These are phyloP conservation scores for Dicranocentrus wangi DNA, from an alignment of 2,888 invertebrate species.

Conservation along the genomic window DNA sequence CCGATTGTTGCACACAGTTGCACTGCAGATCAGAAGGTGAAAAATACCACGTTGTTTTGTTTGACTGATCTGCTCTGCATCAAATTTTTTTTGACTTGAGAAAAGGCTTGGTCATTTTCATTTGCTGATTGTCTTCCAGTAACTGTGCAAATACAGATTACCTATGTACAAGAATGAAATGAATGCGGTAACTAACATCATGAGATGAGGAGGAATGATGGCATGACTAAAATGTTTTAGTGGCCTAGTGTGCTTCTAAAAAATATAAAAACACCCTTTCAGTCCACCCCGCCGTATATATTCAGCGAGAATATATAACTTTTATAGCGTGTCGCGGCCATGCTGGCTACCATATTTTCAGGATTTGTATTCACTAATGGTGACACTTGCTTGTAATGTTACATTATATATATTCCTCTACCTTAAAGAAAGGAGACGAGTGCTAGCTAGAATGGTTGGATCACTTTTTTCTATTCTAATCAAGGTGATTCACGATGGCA, in stretches of 20 bases:
- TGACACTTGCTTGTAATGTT: no score
- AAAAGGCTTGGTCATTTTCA: constrained; percentile 35
- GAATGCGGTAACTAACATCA: background rate
- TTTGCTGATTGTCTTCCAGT: constrained; percentile 7
- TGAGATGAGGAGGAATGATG: background rate
- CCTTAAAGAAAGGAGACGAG: constrained; percentile 26
- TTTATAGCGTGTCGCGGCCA: no score
- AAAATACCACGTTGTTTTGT: no score
- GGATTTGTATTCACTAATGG: no score
- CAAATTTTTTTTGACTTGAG: background rate
- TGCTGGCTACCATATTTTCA: no score
- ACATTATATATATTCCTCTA: background rate
- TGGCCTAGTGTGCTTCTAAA: background rate
- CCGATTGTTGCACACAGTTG: constrained; percentile 25
- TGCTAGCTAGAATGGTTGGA: constrained; percentile 16
- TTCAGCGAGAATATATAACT: no score
- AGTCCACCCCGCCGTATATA: background rate
- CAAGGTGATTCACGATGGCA: constrained; percentile 53
- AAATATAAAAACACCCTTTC: background rate
- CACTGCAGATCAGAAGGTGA: no score
- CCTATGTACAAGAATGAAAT: background rate
- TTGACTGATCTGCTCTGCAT: background rate
- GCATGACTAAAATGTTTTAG: background rate
- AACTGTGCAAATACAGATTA: background rate
- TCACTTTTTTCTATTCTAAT: constrained; percentile 46